Evolutionary conservation across 2,888 invertebrate genomes (phyloP).

Genomic region (Limenitis camilla): DNA sequence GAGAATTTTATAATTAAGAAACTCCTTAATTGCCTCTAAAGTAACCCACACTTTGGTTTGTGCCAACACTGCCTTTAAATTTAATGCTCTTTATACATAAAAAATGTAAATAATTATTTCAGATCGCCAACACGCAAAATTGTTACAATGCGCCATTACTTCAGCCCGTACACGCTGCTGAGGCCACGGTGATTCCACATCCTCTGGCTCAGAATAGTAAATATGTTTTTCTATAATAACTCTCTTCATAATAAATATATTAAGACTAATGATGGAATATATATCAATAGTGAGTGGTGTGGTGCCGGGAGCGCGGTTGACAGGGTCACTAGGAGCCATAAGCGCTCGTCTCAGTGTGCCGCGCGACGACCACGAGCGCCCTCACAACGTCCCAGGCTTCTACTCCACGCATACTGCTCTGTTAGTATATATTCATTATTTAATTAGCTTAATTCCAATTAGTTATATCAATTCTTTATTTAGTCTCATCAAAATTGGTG

Average conservation of each 20-base stretch:
- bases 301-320: conserved; percentile 50
- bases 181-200: conserved; percentile 40
- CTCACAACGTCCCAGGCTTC: conserved; percentile 66
- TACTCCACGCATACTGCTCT: conserved; percentile 52
- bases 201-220: conserved; percentile 34
- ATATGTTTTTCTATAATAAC: background rate
- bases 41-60: too few relatives aligned
- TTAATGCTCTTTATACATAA: background rate
- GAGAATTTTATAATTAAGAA: too few relatives aligned
- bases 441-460: too few relatives aligned
- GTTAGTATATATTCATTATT: conserved; percentile 33
- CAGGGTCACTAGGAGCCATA: conserved; percentile 66
- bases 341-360: conserved; percentile 50
- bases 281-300: conserved; percentile 45
- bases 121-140: conserved; percentile 57
- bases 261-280: background rate
- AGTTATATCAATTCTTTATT: too few relatives aligned
- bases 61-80: too few relatives aligned
- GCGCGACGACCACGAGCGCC: conserved; percentile 59
- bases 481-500: too few relatives aligned
- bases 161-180: conserved; percentile 49
- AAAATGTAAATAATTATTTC: conserved; percentile 1
- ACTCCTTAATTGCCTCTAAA: too few relatives aligned
- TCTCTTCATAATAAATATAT: background rate
- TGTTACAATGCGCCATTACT: conserved; percentile 65